Conservation (phyloP, 2,113 vertebrate species). For the Hiodon tergisus region DNA sequence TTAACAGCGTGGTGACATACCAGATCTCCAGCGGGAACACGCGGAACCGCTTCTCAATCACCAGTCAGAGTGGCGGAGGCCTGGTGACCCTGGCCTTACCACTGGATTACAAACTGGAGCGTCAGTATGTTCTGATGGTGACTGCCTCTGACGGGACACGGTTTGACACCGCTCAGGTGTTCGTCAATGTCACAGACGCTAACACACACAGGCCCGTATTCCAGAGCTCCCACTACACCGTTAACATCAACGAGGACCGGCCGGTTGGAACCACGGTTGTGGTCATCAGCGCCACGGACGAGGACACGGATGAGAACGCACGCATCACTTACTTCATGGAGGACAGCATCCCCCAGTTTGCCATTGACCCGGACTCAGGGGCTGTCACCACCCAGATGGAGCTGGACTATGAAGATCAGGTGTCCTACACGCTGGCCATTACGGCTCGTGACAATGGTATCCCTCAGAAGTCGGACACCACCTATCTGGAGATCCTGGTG, state of each 20-base stretch:
- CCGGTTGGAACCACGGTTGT: slow-evolving; percentile 82
- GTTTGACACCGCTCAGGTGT: slow-evolving; percentile 78
- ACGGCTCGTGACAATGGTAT: slow-evolving; percentile 91
- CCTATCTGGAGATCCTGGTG: slow-evolving; percentile 92
- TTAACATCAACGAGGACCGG: slow-evolving; percentile 86
- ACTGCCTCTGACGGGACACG: slow-evolving; percentile 83
- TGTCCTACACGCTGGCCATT: slow-evolving; percentile 91
- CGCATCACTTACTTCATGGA: slow-evolving; percentile 95
- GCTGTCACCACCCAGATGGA: slow-evolving; percentile 88
- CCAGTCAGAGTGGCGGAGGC: slow-evolving; percentile 87
- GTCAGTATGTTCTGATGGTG: slow-evolving; percentile 83
- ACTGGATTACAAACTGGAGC: slow-evolving; percentile 91
- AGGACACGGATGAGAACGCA: slow-evolving; percentile 89
- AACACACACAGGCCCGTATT: slow-evolving; percentile 94
- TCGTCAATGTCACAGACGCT: slow-evolving; percentile 88
- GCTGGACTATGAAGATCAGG: slow-evolving; percentile 93
- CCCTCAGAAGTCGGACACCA: slow-evolving; percentile 94
- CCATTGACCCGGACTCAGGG: slow-evolving; percentile 76
- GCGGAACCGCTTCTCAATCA: slow-evolving; percentile 93
- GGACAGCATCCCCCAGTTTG: slow-evolving; percentile 92
- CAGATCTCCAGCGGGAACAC: slow-evolving; percentile 94
- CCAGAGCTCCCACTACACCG: slow-evolving; percentile 94
- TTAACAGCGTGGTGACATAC: slow-evolving; percentile 89
- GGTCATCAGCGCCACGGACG: slow-evolving; percentile 88
- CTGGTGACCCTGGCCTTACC: slow-evolving; percentile 87